Conservation (phyloP, 2,797 vertebrate species). For the Pampus argenteus region DNA sequence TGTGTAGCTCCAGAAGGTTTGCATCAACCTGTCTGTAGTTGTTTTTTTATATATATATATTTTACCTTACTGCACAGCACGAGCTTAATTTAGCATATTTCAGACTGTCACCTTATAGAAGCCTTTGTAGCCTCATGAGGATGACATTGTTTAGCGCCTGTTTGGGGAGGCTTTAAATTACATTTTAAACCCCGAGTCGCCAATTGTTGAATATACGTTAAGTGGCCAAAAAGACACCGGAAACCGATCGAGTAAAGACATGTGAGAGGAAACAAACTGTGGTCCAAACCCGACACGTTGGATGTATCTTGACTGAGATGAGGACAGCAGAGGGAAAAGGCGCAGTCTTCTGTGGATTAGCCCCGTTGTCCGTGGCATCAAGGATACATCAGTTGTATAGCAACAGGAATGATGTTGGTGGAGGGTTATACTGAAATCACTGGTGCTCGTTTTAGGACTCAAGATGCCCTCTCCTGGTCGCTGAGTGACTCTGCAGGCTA, state of each 20-base stretch:
- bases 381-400: conserved; percentile 74
- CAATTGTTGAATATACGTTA: conserved; percentile 66
- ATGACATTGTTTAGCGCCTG: conserved; percentile 40
- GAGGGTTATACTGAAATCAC: conserved; percentile 41
- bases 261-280: conserved; percentile 40
- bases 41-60: no score
- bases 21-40: conserved; percentile 64
- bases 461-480: conserved; percentile 84
- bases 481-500: conserved; percentile 46
- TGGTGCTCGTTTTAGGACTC: conserved; percentile 52
- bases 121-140: conserved; percentile 17
- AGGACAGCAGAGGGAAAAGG: conserved; percentile 31
- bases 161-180: conserved; percentile 14
- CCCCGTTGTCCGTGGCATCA: conserved; percentile 65
- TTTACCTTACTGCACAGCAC: conserved; percentile 55
- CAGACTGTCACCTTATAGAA: conserved; percentile 14
- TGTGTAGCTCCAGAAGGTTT: conserved; percentile 55
- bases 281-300: conserved; percentile 54
- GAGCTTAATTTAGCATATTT: conserved; percentile 45
- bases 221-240: conserved; percentile 36
- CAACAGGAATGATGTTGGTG: conserved; percentile 75
- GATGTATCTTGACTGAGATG: conserved; percentile 36
- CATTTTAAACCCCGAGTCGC: conserved; percentile 40
- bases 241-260: conserved; percentile 40
- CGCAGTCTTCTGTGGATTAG: conserved; percentile 61